Percentiles rank a stretch among this genome's conserved stretches.
Conservation (phyloP, 2,113 vertebrate species). For the Bombycilla garrulus region DNA sequence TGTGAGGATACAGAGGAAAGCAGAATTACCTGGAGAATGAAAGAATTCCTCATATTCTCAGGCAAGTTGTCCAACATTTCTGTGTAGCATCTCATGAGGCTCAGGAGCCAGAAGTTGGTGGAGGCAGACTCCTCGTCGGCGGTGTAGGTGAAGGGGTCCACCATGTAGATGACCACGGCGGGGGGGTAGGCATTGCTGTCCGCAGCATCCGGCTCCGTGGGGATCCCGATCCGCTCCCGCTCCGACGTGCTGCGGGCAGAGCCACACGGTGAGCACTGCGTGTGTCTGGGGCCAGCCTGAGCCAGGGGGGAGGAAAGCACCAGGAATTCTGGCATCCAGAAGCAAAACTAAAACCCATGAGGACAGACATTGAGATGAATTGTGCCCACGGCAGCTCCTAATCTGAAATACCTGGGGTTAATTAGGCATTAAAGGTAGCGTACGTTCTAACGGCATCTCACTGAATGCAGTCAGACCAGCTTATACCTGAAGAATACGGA, state of each 20-base stretch:
- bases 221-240: constrained; percentile 89
- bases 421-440: not conserved
- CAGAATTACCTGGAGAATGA: constrained; percentile 88
- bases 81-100: constrained; percentile 93
- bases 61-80: constrained; percentile 92
- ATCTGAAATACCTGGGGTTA: not conserved
- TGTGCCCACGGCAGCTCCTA: not conserved
- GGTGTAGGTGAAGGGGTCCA: constrained; percentile 91
- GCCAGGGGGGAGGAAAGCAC: not conserved
- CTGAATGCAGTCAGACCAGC: not conserved
- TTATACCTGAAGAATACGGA: not conserved
- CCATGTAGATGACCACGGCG: constrained; percentile 92
- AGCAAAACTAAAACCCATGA: not conserved
- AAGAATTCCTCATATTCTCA: constrained; percentile 87
- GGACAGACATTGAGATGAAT: not conserved
- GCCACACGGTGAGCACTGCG: not conserved
- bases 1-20: not conserved
- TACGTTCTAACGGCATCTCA: not conserved
- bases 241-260: constrained; percentile 64
- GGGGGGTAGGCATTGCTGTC: constrained; percentile 89
- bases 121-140: constrained; percentile 84
- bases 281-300: not conserved
- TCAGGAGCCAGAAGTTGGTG: constrained; percentile 89
- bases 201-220: constrained; percentile 84
- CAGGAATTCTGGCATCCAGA: not conserved